Base-by-base conservation (phyloP, 1,140 invertebrate genomes). In the Drosophila bocqueti region DNA sequence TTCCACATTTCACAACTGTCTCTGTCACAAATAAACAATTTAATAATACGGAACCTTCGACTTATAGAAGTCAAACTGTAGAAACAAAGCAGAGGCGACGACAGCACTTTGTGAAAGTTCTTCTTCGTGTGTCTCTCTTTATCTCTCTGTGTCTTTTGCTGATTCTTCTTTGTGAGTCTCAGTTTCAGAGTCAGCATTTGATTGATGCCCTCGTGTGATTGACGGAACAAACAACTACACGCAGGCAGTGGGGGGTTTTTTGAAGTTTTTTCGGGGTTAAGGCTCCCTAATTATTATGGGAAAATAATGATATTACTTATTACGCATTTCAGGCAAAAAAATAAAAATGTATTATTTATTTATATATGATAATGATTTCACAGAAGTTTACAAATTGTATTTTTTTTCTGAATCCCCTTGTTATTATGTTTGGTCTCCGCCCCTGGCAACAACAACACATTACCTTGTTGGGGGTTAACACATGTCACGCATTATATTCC, bases 201-300 rank as follows among this genome's bases (percentile, higher is more conserved):
- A 85, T 85, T 85, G 83, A 85, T 85, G 79, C 64, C 45, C 77
- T 81, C 47, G 36, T 47, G 64, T 77, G 71, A 83, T 86, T 87
- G 83, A 79, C 83, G 67, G 52, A 66, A 58, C 8, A 64, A 76
- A 45, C 79, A 69, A 52, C 16, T 9, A 52, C 16, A 16, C 24
- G 7, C 8, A 50, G 34, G 15, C 15, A 38, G 18, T 55, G 36
- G 15, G 34, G 36, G 54, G 15, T 24, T 55, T 38, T 21, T 54
- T 54, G 7, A 29, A 29, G 29, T 31, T 9, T 31, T 31, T 55
- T 40, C 4, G 1, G 21, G 21, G 54, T 38, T 55, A 40, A 38
- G 52, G 34, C 1, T 18, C 1, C 8, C 1, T 16, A 24, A 24
- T 55, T 38, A n/a, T 40, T 40, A 55, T 38, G 18, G 2, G 8